These are phyloP conservation scores for Protodeltote pygarga DNA, from an alignment of 2,888 invertebrate genomes.

Conservation along the genomic window DNA sequence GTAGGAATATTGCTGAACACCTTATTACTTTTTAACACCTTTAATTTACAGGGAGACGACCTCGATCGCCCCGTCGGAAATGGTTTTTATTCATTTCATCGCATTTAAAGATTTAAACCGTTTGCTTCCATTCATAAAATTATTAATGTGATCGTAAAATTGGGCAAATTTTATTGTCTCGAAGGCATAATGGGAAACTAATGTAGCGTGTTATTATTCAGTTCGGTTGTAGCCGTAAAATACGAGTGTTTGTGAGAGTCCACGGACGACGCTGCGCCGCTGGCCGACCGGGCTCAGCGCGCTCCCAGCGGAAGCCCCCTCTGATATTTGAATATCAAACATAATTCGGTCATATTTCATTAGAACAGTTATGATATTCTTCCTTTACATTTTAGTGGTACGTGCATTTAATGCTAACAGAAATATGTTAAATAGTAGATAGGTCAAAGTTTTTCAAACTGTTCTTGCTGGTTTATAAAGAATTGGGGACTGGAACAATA, in stretches of 20 bases:
- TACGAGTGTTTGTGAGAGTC: constrained; percentile 77
- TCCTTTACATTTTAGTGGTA: constrained; percentile 73
- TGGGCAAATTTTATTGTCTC: constrained; percentile 87
- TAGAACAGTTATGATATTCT: constrained; percentile 84
- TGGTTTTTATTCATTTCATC: constrained; percentile 79
- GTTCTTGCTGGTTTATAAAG: constrained; percentile 32
- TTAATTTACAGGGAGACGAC: constrained; percentile 70
- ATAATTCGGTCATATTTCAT: constrained; percentile 83
- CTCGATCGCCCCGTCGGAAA: constrained; percentile 70
- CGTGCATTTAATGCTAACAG: constrained; percentile 74
- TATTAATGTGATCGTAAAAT: constrained; percentile 87
- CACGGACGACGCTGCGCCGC: constrained; percentile 55
- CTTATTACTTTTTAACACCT: constrained; percentile 74
- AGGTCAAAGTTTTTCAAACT: constrained; percentile 64
- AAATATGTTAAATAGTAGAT: constrained; percentile 65
- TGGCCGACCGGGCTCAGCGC: constrained; percentile 41
- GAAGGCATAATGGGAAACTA: constrained; percentile 87
- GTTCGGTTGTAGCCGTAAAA: constrained; percentile 85
- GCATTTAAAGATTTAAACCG: constrained; percentile 78
- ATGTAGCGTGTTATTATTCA: constrained; percentile 87
- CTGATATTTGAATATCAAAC: constrained; percentile 84
- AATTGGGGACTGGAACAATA: constrained; percentile 8
- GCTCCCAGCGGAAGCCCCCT: constrained; percentile 83
- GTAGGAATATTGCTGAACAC: constrained; percentile 50
- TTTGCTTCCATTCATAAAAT: constrained; percentile 87